Conservation (phyloP, 2,113 vertebrate genomes). For the Laticauda laticaudata region DNA sequence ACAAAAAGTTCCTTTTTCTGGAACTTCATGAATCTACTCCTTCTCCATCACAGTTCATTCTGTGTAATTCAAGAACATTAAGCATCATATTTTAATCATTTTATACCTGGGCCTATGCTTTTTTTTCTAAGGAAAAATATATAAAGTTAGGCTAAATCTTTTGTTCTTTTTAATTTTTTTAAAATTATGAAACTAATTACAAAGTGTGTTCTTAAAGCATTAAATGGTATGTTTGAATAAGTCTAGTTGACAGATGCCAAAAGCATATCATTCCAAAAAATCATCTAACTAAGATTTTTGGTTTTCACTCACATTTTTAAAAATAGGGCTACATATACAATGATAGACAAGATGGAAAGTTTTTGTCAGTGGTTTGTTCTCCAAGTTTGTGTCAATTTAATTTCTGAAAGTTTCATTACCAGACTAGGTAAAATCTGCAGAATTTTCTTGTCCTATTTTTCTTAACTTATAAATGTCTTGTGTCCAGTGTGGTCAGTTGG, state of each 20-base stretch:
- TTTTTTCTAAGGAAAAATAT: constrained; percentile 18
- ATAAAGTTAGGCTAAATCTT: constrained; percentile 7
- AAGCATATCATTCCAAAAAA: constrained; percentile 4
- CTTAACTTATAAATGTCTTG: too few relatives aligned
- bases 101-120: constrained; percentile 9
- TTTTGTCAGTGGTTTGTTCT: too few relatives aligned
- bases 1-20: constrained; percentile 5
- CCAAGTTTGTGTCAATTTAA: too few relatives aligned
- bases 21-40: neutral
- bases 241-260: neutral
- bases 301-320: constrained; percentile 9
- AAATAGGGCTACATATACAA: neutral
- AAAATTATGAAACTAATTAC: constrained; percentile 13
- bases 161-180: constrained; percentile 13
- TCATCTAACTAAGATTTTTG: neutral
- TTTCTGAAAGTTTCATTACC: too few relatives aligned
- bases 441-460: too few relatives aligned
- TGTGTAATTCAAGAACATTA: constrained; percentile 12
- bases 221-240: constrained; percentile 25
- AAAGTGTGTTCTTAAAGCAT: neutral
- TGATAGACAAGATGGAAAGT: neutral
- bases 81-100: constrained; percentile 41
- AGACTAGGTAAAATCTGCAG: too few relatives aligned
- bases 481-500: too few relatives aligned
- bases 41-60: constrained; percentile 9